phyloP scores from a whole-genome alignment of 2,797 vertebrate species.

The Chelonia mydas region DNA sequence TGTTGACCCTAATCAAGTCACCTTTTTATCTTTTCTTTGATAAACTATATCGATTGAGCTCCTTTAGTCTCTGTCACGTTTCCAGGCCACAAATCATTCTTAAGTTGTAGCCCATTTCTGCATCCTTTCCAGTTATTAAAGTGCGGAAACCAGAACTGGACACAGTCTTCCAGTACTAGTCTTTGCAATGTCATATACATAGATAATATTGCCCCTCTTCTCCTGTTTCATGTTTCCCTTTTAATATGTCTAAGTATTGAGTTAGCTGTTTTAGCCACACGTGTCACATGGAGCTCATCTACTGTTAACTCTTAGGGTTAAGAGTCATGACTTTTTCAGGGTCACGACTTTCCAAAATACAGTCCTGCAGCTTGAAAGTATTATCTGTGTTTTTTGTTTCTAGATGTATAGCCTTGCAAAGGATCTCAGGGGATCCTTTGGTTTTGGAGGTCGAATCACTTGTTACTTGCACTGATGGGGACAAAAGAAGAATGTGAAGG shows the following conservation, averaged over 20 bases:
- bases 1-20: background rate
- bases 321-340: background rate
- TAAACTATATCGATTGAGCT: background rate
- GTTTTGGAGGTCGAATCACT: background rate
- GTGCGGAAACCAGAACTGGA: background rate
- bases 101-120: background rate
- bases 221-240: background rate
- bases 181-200: background rate
- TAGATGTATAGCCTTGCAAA: background rate
- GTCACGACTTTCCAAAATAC: background rate
- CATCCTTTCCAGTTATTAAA: background rate
- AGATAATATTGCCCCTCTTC: accelerated
- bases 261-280: background rate
- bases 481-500: background rate
- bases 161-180: background rate
- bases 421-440: accelerated
- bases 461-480: background rate
- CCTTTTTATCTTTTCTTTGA: background rate
- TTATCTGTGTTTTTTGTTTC: background rate
- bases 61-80: background rate
- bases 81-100: background rate
- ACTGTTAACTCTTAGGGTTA: background rate
- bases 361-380: background rate
- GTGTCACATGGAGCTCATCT: background rate
- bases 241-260: background rate